phyloP scores from a whole-genome alignment of 2,113 vertebrate genomes.

The Oreocharis arfaki region DNA sequence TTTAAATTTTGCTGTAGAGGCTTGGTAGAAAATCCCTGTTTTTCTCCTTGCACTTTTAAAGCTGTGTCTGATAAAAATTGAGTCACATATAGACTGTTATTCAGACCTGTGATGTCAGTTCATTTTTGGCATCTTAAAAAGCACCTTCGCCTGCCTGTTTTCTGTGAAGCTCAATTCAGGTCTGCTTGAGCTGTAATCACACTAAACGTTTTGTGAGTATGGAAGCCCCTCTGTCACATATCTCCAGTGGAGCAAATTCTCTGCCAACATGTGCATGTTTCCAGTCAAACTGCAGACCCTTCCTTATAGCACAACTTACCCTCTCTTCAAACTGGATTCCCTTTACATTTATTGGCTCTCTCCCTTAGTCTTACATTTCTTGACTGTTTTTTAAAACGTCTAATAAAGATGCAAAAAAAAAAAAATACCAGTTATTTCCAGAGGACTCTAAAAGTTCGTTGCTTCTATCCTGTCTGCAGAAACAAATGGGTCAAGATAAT shows the following conservation, averaged over 20 bases:
- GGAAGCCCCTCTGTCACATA: neutral
- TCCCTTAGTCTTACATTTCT: neutral
- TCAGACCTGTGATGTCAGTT: neutral
- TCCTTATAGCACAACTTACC: accelerated
- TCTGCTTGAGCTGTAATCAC: neutral
- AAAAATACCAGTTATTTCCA: neutral
- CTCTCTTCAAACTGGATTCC: neutral
- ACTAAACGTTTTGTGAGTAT: neutral
- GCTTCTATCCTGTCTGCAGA: neutral
- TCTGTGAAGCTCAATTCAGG: neutral
- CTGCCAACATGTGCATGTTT: accelerated
- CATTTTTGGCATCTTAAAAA: neutral
- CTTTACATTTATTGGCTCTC: neutral
- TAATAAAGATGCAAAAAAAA: neutral
- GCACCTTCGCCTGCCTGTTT: neutral
- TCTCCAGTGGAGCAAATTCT: neutral
- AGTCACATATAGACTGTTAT: neutral
- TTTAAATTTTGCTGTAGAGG: neutral
- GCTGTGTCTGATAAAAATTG: neutral
- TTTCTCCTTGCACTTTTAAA: neutral
- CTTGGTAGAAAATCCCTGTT: neutral
- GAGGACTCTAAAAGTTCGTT: no score
- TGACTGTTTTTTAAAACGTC: neutral
- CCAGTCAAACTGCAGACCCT: neutral
- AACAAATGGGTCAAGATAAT: neutral